phyloP scores from a whole-genome alignment of 2,888 invertebrate species.

The Sesamia inferens region DNA sequence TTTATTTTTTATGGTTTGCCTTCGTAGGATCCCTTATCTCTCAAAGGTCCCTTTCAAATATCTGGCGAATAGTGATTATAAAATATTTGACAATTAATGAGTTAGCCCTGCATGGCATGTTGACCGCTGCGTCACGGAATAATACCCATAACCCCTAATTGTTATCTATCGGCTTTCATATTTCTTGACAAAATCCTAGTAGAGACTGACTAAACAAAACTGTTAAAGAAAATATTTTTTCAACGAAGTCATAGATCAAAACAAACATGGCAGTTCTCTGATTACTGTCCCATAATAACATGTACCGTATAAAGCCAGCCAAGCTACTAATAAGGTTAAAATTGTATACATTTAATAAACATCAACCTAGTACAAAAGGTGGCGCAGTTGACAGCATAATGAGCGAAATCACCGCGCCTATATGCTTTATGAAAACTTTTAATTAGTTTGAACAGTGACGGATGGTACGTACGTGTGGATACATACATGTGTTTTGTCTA shows the following conservation, averaged over 20 bases:
- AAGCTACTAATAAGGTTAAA: constrained; percentile 31
- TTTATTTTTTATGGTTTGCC: not conserved
- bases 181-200: not conserved
- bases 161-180: no score
- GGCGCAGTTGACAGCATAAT: constrained; percentile 32
- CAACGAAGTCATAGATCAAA: constrained; percentile 8
- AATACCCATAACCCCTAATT: no score
- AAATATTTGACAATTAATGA: not conserved
- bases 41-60: not conserved
- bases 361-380: constrained; percentile 35
- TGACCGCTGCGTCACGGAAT: no score
- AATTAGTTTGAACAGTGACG: constrained; percentile 38
- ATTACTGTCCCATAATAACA: constrained; percentile 26
- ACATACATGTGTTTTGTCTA: constrained; percentile 37
- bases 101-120: constrained; percentile 24
- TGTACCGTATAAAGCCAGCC: constrained; percentile 22
- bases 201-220: no score
- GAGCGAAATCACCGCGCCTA: constrained; percentile 15
- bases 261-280: constrained; percentile 5
- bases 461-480: constrained; percentile 27
- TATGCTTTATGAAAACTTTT: constrained; percentile 40
- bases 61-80: constrained; percentile 3
- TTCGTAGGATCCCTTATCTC: not conserved
- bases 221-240: not conserved
- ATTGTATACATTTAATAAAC: constrained; percentile 37